phyloP scores from a whole-genome alignment of 2,113 vertebrate genomes.

The Phylloscopus trochilus region DNA sequence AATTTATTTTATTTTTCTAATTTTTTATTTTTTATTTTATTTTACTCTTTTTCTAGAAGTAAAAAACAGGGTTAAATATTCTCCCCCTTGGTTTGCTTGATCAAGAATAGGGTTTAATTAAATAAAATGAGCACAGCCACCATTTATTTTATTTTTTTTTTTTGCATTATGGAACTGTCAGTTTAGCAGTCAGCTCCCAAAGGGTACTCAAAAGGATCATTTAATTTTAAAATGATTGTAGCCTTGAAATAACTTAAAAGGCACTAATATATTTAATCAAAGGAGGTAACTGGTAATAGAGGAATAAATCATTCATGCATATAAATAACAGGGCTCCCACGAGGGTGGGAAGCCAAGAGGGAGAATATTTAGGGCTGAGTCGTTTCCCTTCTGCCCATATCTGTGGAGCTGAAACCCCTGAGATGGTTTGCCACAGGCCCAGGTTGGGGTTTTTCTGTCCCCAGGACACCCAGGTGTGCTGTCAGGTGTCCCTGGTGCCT shows the following conservation, averaged over 20 bases:
- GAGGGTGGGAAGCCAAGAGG: background rate
- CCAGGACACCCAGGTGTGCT: background rate
- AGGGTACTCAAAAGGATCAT: slow-evolving; percentile 7
- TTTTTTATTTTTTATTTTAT: background rate
- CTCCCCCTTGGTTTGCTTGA: background rate
- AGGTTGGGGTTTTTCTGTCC: background rate
- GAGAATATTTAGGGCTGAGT: background rate
- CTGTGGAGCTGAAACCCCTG: background rate
- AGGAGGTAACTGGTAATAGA: slow-evolving; percentile 29
- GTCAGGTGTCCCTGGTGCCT: background rate
- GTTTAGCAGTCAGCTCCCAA: slow-evolving; percentile 3
- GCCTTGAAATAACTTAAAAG: slow-evolving; percentile 41
- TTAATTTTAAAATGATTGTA: slow-evolving; percentile 52
- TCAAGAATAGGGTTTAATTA: slow-evolving; percentile 35
- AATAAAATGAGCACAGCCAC: slow-evolving; percentile 5
- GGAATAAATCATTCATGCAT: slow-evolving; percentile 36
- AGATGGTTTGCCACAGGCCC: background rate
- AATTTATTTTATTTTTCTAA: background rate
- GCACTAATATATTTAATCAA: slow-evolving; percentile 37
- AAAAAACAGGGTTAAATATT: background rate
- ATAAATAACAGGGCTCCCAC: background rate
- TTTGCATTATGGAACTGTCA: slow-evolving; percentile 15
- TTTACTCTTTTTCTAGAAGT: background rate
- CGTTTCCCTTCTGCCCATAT: background rate
- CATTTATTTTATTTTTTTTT: background rate